phyloP scores from a whole-genome alignment of 2,888 invertebrate genomes.

The Xylota segnis region DNA sequence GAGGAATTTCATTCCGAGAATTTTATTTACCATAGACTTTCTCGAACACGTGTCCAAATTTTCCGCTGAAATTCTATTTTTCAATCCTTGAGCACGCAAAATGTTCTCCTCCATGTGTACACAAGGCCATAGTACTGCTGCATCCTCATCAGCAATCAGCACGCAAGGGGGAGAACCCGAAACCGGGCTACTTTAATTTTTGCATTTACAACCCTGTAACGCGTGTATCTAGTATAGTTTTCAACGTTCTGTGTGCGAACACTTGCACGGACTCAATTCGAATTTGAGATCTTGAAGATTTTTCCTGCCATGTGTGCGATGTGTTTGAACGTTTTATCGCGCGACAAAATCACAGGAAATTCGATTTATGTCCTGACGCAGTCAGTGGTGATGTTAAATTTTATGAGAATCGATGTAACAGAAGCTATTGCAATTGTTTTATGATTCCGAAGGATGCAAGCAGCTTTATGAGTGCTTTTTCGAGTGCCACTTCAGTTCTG shows the following conservation, averaged over 20 bases:
- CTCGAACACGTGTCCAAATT: conserved; percentile 75
- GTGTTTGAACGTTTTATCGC: conserved; percentile 45
- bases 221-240: background rate
- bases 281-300: conserved; percentile 56
- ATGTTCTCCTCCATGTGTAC: conserved; percentile 8
- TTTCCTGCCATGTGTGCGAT: conserved; percentile 64
- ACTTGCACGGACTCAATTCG: conserved; percentile 60
- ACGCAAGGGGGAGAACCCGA: conserved; percentile 57
- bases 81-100: conserved; percentile 71
- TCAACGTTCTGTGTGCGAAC: conserved; percentile 43
- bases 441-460: conserved; percentile 13
- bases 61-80: conserved; percentile 64
- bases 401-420: conserved; percentile 6
- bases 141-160: background rate
- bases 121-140: conserved; percentile 9
- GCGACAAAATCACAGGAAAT: conserved; percentile 63
- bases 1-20: conserved; percentile 52
- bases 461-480: conserved; percentile 58
- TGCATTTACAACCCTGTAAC: conserved; percentile 36
- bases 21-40: conserved; percentile 52
- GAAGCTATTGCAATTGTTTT: conserved; percentile 45
- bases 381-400: conserved; percentile 29
- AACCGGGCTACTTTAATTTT: conserved; percentile 27
- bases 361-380: conserved; percentile 38
- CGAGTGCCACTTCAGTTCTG: conserved; percentile 34